Evolutionary conservation across 2,797 vertebrate species (phyloP), one percentile per base, ranked within the genome.

Genomic region (Eulemur mongoz): DNA sequence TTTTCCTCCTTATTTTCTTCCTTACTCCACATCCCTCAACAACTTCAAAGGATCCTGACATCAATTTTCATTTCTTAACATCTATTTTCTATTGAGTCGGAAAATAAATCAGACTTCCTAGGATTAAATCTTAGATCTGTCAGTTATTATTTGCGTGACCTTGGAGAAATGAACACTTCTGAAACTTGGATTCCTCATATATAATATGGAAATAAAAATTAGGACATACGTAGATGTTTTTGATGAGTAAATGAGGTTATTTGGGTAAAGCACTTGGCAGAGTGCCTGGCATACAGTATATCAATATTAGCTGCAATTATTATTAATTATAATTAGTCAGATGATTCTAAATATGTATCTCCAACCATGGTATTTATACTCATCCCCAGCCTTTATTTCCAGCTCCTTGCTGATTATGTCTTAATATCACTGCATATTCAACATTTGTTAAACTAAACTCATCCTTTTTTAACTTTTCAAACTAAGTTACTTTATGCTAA

Each of bases 241-340:
- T 97, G 93, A 94, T 91, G 93, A 96, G 52, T 70, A 92, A 96
- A 93, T 96, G 89, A 92, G 57, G 78, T 93, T 94, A 96, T 91
- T 95, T 89, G 86, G 80, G 75, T 92, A 95, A 97, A 97, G 89
- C 72, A 96, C 65, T 95, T 98, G 96, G 94, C 94, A 96, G 91
- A 94, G 22, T 54, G 83, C 91, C 95, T 89, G 27, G 96, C 45
- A 87, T 59, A 80, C 54, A 93, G 79, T 76, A 80, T 69, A 93
- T 86, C 38, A 14, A 87, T 89, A 96, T 96, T 90, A 95, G 40
- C 80, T 94, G 65, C n/a, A 98, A 96, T 96, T 97, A 97, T 92
- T 92, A 96, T 89, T 97, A 97, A 94, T 97, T 97, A 97, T 97
- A 96, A 96, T 97, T 96, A 97, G 85, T 65, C 73, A 92, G 94